A percentile compares a stretch with the other conserved stretches of the same genome.
These are phyloP conservation scores for Aurelia sp. DNA, from an alignment of 30 jellyfish, hydroid and myxozoan species.

Conservation along the genomic window DNA sequence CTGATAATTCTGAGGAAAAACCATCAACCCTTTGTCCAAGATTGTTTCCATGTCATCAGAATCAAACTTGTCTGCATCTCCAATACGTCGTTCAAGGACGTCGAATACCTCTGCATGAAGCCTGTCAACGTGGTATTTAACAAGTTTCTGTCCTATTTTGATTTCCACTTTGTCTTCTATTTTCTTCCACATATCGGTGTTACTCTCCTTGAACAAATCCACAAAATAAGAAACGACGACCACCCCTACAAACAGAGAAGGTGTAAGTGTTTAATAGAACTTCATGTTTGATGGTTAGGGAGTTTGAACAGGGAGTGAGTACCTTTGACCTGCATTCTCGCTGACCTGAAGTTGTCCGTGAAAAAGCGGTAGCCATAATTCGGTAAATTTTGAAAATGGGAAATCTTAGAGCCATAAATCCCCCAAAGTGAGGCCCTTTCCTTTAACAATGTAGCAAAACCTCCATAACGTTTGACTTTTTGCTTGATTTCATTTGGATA, in stretches of 20 bases:
- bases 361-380: too few species aligned
- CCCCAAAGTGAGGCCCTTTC: too few species aligned
- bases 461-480: too few species aligned
- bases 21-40: constrained; percentile 12
- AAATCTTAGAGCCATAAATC: too few species aligned
- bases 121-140: constrained; percentile 6
- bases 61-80: background rate
- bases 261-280: too few species aligned
- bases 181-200: background rate
- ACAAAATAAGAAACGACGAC: background rate
- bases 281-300: too few species aligned
- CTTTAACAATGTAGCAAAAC: too few species aligned
- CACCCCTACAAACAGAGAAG: background rate
- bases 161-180: constrained; percentile 17
- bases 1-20: constrained; percentile 22
- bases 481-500: too few species aligned
- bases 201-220: background rate
- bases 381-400: too few species aligned
- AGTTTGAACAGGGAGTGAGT: too few species aligned
- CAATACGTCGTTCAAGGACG: background rate
- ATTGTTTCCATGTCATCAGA: constrained; percentile 14
- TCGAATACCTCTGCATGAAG: constrained; percentile 10
- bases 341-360: too few species aligned
- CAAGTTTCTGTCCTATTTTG: constrained; percentile 31
- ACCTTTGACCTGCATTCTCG: too few species aligned